Conservation (phyloP, 1,140 invertebrate species). For the Uloborus diversus region DNA sequence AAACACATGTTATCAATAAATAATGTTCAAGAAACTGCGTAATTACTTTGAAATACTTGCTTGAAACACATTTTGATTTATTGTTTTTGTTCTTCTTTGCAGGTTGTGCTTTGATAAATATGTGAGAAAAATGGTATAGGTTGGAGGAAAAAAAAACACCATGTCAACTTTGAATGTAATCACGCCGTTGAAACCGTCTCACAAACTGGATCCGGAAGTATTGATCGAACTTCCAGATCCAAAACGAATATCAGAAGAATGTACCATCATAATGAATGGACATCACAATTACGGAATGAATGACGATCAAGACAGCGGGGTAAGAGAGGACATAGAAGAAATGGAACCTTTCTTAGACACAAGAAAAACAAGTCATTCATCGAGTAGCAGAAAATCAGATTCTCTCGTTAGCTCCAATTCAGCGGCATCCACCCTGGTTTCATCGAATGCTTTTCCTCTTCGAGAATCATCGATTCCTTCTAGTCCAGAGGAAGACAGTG, state of each 20-base stretch:
- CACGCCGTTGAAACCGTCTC: background rate
- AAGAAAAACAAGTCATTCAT: background rate
- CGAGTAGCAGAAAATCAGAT: background rate
- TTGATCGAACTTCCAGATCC: constrained; percentile 46
- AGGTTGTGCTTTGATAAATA: no score
- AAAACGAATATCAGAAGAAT: constrained; percentile 16
- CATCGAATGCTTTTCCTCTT: constrained; percentile 19
- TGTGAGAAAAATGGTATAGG: no score
- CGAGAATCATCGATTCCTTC: constrained; percentile 5
- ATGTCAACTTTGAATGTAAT: constrained; percentile 31
- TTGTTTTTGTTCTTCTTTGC: no score
- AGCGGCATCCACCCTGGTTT: background rate
- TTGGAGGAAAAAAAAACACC: background rate
- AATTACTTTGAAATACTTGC: no score
- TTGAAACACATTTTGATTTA: no score
- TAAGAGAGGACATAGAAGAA: background rate
- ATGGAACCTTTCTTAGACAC: constrained; percentile 21
- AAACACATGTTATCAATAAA: no score
- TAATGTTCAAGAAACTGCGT: no score
- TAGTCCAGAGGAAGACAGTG: constrained; percentile 31
- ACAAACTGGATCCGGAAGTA: constrained; percentile 28
- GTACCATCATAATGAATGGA: constrained; percentile 48
- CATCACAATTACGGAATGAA: constrained; percentile 39
- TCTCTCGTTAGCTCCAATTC: background rate
- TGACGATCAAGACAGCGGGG: constrained; percentile 2